These are phyloP conservation scores for Apostichopus leukothele DNA, from an alignment of 53 echinoderm and acorn worm species.

Conservation along the genomic window DNA sequence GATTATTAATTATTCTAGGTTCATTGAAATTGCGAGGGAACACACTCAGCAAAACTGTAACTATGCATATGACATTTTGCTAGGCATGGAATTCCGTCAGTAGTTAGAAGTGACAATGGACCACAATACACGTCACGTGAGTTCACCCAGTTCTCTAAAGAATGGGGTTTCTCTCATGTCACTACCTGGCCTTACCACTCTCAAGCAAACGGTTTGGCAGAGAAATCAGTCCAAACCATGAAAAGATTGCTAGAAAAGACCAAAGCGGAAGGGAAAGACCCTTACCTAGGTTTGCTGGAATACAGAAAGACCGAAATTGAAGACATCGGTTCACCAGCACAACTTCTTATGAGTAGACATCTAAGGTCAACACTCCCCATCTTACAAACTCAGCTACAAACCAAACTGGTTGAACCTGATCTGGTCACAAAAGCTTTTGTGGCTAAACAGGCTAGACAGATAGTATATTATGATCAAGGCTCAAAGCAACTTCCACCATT, in stretches of 20 bases:
- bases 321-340: conserved; percentile 23
- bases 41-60: not conserved
- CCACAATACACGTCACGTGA: conserved; percentile 33
- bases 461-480: not conserved
- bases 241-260: conserved; percentile 42
- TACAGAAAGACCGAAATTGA: conserved; percentile 28
- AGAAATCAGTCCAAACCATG: conserved; percentile 55
- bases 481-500: not conserved
- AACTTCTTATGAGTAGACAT: conserved; percentile 27
- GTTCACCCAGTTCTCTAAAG: conserved; percentile 36
- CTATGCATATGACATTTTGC: conserved; percentile 51
- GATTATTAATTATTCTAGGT: not conserved
- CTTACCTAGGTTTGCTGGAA: conserved; percentile 38
- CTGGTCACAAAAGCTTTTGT: not conserved
- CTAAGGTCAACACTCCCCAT: conserved; percentile 20
- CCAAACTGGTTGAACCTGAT: conserved; percentile 14
- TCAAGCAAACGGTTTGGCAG: conserved; percentile 65
- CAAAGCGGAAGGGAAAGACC: conserved; percentile 14
- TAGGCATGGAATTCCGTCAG: conserved; percentile 54
- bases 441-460: not conserved
- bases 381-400: not conserved
- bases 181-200: conserved; percentile 55
- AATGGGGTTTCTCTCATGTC: conserved; percentile 36
- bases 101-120: conserved; percentile 48
- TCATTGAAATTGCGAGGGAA: not conserved